These are phyloP conservation scores for Helicoverpa zea DNA, from an alignment of 1,140 invertebrate genomes.

Conservation along the genomic window DNA sequence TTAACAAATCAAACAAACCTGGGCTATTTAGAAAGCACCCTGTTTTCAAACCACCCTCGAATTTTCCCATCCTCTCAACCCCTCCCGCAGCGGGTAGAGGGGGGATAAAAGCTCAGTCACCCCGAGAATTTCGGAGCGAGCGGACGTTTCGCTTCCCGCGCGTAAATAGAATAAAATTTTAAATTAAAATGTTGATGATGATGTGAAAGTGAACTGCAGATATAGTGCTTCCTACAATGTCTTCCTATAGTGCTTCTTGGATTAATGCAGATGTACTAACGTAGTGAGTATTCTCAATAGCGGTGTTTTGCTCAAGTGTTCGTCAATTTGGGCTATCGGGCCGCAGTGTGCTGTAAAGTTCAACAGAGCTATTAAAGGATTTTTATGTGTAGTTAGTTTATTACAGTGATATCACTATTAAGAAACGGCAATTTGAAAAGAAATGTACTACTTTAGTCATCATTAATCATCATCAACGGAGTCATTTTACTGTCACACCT, in stretches of 20 bases:
- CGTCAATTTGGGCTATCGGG: constrained; percentile 13
- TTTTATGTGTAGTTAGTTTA: no score
- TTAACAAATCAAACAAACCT: neutral
- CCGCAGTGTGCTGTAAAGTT: constrained; percentile 14
- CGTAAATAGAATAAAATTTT: neutral
- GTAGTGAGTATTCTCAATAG: constrained; percentile 22
- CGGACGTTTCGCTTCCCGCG: constrained; percentile 11
- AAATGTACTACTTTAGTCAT: no score
- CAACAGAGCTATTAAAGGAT: neutral
- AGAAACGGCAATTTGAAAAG: no score
- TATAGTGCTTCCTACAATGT: constrained; percentile 42
- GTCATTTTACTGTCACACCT: no score
- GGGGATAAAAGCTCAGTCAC: constrained; percentile 59
- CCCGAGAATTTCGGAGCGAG: constrained; percentile 36
- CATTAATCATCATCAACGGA: no score
- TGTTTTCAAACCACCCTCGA: constrained; percentile 24
- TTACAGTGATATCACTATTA: no score
- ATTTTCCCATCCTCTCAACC: constrained; percentile 21
- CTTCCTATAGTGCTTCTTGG: constrained; percentile 29
- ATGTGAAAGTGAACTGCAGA: constrained; percentile 35
- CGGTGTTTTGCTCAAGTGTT: constrained; percentile 2
- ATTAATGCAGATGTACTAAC: neutral
- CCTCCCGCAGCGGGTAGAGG: constrained; percentile 9
- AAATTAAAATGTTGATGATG: constrained; percentile 38
- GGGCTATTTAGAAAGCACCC: constrained; percentile 10